These are phyloP conservation scores for Sebastes oblongus DNA, from an alignment of 2,797 vertebrate genomes.

Conservation along the genomic window DNA sequence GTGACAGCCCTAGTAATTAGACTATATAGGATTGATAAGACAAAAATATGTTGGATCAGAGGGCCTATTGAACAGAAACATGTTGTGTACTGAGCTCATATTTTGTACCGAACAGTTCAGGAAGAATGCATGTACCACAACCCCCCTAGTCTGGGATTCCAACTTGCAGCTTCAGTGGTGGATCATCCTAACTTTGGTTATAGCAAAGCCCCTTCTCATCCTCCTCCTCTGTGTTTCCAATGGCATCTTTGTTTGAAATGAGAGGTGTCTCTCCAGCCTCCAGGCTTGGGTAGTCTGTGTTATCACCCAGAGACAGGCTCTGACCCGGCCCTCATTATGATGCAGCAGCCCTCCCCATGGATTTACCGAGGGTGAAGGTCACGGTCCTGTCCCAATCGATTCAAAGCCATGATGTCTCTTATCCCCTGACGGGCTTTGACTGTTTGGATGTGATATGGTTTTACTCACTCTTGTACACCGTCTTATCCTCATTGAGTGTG, in stretches of 20 bases:
- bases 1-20: not conserved
- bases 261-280: conserved; percentile 3
- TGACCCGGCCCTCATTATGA: conserved; percentile 30
- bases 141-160: not conserved
- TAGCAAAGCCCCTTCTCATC: not conserved
- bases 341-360: conserved; percentile 33
- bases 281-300: conserved; percentile 13
- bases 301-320: conserved; percentile 40
- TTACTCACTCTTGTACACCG: conserved; percentile 1
- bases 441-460: conserved; percentile 19
- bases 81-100: not conserved
- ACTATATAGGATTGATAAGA: not conserved
- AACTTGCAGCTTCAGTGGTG: not conserved
- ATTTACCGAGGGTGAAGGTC: conserved; percentile 45
- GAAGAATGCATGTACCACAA: no score
- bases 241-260: conserved; percentile 15
- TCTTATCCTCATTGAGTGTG: not conserved
- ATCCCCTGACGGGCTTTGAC: conserved; percentile 1
- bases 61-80: rapidly evolving
- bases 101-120: not conserved
- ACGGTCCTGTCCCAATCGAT: conserved; percentile 38
- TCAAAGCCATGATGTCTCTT: conserved; percentile 38
- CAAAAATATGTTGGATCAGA: no score
- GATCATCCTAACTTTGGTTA: not conserved
- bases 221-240: not conserved